Conservation (phyloP, 2,113 vertebrate species). For the Ranitomeya imitator region DNA sequence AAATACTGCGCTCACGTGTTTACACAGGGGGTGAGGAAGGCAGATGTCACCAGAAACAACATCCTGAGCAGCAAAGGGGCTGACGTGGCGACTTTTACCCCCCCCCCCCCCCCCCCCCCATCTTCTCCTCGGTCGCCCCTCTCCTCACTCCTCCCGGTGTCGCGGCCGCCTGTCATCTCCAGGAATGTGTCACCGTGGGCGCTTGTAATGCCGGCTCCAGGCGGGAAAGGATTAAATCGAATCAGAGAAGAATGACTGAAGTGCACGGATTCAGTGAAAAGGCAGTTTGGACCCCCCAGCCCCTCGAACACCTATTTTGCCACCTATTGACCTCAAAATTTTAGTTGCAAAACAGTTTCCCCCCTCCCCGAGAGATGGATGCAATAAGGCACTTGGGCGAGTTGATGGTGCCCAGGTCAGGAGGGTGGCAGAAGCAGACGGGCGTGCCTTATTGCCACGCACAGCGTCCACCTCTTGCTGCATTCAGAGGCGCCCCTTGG, state of each 20-base stretch:
- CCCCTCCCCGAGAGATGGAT: constrained; percentile 25
- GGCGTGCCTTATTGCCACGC: constrained; percentile 45
- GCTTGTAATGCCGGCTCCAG: constrained; percentile 3
- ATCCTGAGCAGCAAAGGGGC: constrained; percentile 15
- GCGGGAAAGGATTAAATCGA: not conserved
- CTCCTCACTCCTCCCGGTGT: not conserved
- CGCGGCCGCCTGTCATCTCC: not conserved
- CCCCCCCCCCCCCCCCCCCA: too few relatives aligned
- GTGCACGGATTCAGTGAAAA: constrained; percentile 17
- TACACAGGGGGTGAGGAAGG: not conserved
- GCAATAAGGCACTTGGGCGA: constrained; percentile 54
- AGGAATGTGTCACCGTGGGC: constrained; percentile 24
- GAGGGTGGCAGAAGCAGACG: constrained; percentile 37
- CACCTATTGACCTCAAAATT: constrained; percentile 22
- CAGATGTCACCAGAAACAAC: not conserved
- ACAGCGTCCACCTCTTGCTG: constrained; percentile 15
- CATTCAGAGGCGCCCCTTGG: constrained; percentile 16
- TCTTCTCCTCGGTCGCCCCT: not conserved
- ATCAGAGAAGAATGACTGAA: not conserved
- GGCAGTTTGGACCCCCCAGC: constrained; percentile 13
- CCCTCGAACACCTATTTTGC: not conserved
- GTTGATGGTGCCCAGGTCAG: constrained; percentile 32
- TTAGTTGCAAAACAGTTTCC: constrained; percentile 13
- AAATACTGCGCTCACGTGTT: constrained; percentile 41
- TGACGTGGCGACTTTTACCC: not conserved